Percentiles rank a stretch among this genome's conserved stretches.
Conservation (phyloP, 2,797 vertebrate genomes). For the Staurois parvus region DNA sequence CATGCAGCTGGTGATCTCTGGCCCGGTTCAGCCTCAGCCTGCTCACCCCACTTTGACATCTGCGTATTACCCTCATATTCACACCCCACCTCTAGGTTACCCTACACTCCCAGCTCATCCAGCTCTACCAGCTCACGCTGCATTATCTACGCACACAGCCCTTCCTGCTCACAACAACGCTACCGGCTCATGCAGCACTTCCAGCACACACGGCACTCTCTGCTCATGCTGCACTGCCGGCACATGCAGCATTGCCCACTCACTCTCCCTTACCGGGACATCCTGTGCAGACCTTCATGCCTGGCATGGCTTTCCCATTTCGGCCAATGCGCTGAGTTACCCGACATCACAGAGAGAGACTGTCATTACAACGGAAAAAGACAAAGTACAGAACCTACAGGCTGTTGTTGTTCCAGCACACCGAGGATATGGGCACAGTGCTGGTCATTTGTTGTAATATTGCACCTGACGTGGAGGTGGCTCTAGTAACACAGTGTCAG, state of each 20-base stretch:
- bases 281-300: conserved; percentile 85
- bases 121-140: conserved; percentile 23
- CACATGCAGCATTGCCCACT: conserved; percentile 67
- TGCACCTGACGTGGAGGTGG: background rate
- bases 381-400: background rate
- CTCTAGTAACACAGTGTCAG: background rate
- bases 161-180: conserved; percentile 72
- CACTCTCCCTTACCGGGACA: conserved; percentile 68
- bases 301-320: conserved; percentile 88
- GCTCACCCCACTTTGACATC: conserved; percentile 78
- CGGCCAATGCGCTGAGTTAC: conserved; percentile 85
- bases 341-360: background rate
- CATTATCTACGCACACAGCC: conserved; percentile 62
- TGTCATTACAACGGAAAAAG: background rate
- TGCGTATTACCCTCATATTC: conserved; percentile 90
- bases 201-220: conserved; percentile 68
- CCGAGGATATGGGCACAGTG: background rate
- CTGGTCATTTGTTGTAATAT: background rate
- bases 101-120: conserved; percentile 78
- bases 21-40: conserved; percentile 84
- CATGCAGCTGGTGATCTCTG: conserved; percentile 95
- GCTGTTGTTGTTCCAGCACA: background rate
- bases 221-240: conserved; percentile 67
- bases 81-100: conserved; percentile 87
- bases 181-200: conserved; percentile 10